Conservation (phyloP, 2,888 invertebrate species). For the Alloscopus bannaensis region DNA sequence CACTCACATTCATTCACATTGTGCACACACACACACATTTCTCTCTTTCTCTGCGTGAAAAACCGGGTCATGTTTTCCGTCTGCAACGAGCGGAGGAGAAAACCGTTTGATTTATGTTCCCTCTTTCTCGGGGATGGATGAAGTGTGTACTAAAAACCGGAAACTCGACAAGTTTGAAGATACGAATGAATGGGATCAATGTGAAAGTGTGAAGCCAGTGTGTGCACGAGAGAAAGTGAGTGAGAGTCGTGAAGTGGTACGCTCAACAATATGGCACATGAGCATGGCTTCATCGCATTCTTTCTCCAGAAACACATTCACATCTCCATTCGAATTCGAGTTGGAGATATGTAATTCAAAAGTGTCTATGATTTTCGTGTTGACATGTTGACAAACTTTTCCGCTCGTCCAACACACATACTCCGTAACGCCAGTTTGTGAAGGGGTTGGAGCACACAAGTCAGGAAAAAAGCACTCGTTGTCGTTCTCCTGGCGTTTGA, state of each 20-base stretch:
- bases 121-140: constrained; percentile 46
- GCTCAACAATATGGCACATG: not conserved
- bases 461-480: not conserved
- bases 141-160: constrained; percentile 54
- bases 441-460: not conserved
- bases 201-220: not conserved
- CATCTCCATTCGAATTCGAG: not conserved
- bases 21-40: not conserved
- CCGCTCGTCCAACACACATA: constrained; percentile 16
- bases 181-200: constrained; percentile 29
- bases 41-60: not conserved
- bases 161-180: constrained; percentile 47
- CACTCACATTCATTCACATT: not conserved
- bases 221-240: constrained; percentile 7
- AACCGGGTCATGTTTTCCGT: constrained; percentile 27
- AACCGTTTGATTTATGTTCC: constrained; percentile 53
- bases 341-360: not conserved
- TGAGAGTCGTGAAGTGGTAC: not conserved
- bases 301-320: not conserved
- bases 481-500: not conserved
- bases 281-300: not conserved
- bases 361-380: constrained; percentile 37
- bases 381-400: constrained; percentile 54
- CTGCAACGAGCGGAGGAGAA: not conserved
- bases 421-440: not conserved